These are phyloP conservation scores for Cantharis flavilabris DNA, from an alignment of 2,888 invertebrate species.

Conservation along the genomic window DNA sequence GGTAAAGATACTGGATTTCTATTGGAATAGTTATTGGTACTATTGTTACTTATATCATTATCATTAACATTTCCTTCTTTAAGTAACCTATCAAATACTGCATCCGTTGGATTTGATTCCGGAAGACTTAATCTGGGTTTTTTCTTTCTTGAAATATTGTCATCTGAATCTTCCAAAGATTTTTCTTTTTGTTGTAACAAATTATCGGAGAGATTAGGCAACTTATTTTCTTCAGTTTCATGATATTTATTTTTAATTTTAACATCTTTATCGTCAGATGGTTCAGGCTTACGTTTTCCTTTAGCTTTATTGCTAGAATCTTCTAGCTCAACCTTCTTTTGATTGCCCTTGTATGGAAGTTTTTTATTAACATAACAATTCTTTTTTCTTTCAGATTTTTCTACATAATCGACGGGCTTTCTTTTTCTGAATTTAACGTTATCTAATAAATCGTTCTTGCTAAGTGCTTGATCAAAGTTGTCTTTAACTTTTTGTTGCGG, in stretches of 20 bases:
- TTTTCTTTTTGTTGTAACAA: not conserved
- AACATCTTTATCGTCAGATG: constrained; percentile 1
- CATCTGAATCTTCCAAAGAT: constrained; percentile 15
- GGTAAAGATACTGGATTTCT: not conserved
- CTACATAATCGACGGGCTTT: constrained; percentile 15
- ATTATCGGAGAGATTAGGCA: not conserved
- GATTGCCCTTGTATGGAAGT: constrained; percentile 1
- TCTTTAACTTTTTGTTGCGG: not conserved
- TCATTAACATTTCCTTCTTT: constrained; percentile 20
- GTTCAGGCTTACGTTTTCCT: constrained; percentile 8
- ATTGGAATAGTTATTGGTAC: not conserved
- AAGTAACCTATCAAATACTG: constrained; percentile 19
- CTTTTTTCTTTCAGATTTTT: constrained; percentile 9
- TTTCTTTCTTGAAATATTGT: constrained; percentile 13
- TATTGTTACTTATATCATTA: not conserved
- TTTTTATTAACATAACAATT: constrained; percentile 5
- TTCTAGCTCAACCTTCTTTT: not conserved
- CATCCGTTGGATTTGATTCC: constrained; percentile 14
- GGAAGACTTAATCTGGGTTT: constrained; percentile 7
- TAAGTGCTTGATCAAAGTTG: not conserved
- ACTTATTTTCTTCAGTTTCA: not conserved
- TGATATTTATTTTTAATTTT: not conserved
- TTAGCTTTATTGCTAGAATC: not conserved
- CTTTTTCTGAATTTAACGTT: constrained; percentile 19
- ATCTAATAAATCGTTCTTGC: constrained; percentile 17